phyloP scores from a whole-genome alignment of 2,888 invertebrate species.

The Pandemis heparana region DNA sequence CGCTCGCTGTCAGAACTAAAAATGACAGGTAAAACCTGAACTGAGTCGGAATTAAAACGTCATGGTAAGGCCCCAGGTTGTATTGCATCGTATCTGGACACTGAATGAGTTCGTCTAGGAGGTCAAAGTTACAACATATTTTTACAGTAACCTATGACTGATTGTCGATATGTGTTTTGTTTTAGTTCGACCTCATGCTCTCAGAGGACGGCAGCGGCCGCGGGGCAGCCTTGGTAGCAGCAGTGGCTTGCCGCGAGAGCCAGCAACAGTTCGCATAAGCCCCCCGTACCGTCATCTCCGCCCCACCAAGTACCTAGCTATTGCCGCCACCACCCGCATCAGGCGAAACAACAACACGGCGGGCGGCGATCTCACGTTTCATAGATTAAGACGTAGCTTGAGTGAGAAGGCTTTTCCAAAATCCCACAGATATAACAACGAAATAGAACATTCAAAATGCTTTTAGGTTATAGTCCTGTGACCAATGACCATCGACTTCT shows the following conservation, averaged over 20 bases:
- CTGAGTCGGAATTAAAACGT: too few relatives aligned
- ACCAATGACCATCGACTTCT: conserved; percentile 15
- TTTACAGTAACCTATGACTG: neutral
- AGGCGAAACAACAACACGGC: neutral
- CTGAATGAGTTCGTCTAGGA: neutral
- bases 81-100: too few relatives aligned
- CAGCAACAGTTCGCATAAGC: conserved; percentile 56
- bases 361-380: conserved; percentile 30
- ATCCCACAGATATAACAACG: neutral
- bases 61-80: too few relatives aligned
- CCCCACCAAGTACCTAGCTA: conserved; percentile 47
- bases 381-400: conserved; percentile 27
- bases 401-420: conserved; percentile 27
- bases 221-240: conserved; percentile 98
- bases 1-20: too few relatives aligned
- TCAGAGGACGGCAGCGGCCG: conserved; percentile 99
- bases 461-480: conserved; percentile 3
- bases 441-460: neutral
- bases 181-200: conserved; percentile 96
- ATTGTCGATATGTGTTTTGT: conserved; percentile 36
- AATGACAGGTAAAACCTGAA: too few relatives aligned
- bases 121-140: neutral
- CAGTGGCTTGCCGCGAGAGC: conserved; percentile 91
- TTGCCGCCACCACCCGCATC: conserved; percentile 47
- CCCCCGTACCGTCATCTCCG: conserved; percentile 48